Conservation (phyloP, 1,140 invertebrate genomes). For the Diabrotica undecimpunctata region DNA sequence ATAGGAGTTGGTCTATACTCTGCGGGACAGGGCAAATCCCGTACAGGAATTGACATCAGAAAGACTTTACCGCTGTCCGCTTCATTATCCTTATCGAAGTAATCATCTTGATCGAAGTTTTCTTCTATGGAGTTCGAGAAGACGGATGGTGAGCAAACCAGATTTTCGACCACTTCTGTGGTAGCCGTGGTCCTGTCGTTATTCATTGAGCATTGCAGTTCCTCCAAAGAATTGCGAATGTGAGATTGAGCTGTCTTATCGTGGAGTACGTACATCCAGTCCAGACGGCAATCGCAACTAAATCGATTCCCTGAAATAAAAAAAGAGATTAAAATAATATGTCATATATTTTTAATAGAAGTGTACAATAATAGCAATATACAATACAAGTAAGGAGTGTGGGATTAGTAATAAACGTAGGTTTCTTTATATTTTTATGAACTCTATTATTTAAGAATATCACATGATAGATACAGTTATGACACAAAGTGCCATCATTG, state of each 20-base stretch:
- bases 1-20: conserved; percentile 15
- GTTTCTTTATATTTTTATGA: too few species aligned
- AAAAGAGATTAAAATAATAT: background rate
- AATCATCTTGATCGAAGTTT: too few species aligned
- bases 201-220: conserved; percentile 11
- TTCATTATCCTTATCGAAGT: background rate
- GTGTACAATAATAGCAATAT: too few species aligned
- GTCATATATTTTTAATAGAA: too few species aligned
- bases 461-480: too few species aligned
- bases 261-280: conserved; percentile 6
- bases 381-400: too few species aligned
- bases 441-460: too few species aligned
- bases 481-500: too few species aligned
- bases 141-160: background rate
- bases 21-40: conserved; percentile 12
- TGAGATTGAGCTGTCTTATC: conserved; percentile 9
- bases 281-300: conserved; percentile 13
- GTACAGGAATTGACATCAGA: background rate
- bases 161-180: conserved; percentile 8
- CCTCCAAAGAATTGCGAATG: conserved; percentile 9
- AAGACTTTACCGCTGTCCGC: conserved; percentile 3
- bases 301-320: conserved; percentile 18
- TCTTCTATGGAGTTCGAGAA: background rate
- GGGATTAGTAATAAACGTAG: too few species aligned
- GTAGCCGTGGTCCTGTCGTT: background rate